A percentile compares a stretch with the other conserved stretches of the same genome.
phyloP scores from a whole-genome alignment of 2,888 invertebrate species.

The Phanerotoma sp. region DNA sequence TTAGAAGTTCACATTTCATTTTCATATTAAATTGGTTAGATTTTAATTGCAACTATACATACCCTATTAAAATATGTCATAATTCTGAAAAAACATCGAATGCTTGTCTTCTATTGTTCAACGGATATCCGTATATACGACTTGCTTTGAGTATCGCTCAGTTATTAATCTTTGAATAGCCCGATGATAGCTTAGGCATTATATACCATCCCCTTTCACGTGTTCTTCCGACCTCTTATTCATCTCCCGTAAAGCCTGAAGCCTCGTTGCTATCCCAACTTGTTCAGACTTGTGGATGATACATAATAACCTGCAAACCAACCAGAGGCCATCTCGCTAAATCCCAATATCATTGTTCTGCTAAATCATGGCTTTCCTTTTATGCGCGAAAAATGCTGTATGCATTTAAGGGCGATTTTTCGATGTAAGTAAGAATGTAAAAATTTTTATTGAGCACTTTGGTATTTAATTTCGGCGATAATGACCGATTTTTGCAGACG shows the following conservation, averaged over 20 bases:
- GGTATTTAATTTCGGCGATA: too few relatives aligned
- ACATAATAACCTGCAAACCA: not conserved
- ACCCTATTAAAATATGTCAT: slow-evolving; percentile 20
- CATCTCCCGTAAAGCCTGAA: slow-evolving; percentile 13
- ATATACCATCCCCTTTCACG: slow-evolving; percentile 30
- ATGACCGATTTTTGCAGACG: too few relatives aligned
- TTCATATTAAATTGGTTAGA: too few relatives aligned
- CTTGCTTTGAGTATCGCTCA: slow-evolving; percentile 42
- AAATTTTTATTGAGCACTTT: too few relatives aligned
- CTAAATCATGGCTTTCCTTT: not conserved
- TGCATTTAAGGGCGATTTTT: too few relatives aligned
- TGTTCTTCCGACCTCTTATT: not conserved
- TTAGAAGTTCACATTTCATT: too few relatives aligned
- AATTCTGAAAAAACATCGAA: slow-evolving; percentile 10
- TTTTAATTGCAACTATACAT: too few relatives aligned
- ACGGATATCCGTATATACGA: slow-evolving; percentile 29
- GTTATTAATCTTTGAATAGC: slow-evolving; percentile 49
- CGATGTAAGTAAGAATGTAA: too few relatives aligned
- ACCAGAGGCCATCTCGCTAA: not conserved
- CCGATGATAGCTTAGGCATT: slow-evolving; percentile 37
- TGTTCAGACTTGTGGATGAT: not conserved
- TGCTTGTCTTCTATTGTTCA: slow-evolving; percentile 31
- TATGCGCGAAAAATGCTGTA: not conserved
- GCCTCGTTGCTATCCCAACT: not conserved
- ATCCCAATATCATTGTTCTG: not conserved